Evolutionary conservation across 92 coral and sea anemone species (phyloP).

Genomic region (Diadumene lineata): DNA sequence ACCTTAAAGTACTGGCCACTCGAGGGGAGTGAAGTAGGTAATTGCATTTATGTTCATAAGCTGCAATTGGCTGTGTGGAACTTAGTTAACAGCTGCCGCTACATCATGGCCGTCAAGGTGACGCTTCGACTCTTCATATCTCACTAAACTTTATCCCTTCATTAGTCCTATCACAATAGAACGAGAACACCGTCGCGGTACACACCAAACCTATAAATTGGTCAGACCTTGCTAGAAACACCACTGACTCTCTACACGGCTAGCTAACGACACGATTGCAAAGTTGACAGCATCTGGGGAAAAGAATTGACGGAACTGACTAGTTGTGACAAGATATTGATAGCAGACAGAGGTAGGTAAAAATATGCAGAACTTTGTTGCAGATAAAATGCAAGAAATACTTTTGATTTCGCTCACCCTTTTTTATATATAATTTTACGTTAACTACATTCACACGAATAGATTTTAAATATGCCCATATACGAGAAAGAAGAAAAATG

Average conservation of each 20-base stretch:
- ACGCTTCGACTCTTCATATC: slow-evolving; percentile 51
- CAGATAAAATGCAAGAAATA: too few species aligned
- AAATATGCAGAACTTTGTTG: too few species aligned
- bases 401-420: too few species aligned
- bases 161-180: slow-evolving; percentile 26
- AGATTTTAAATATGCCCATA: too few species aligned
- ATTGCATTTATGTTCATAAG: background rate
- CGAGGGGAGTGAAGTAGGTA: slow-evolving; percentile 18
- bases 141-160: slow-evolving; percentile 32
- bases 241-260: background rate
- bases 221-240: background rate
- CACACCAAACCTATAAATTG: slow-evolving; percentile 15
- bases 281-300: slow-evolving; percentile 2
- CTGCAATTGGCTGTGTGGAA: slow-evolving; percentile 13
- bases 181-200: slow-evolving; percentile 9
- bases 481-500: too few species aligned
- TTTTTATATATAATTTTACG: too few species aligned
- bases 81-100: slow-evolving; percentile 23
- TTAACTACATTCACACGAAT: too few species aligned
- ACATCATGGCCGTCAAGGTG: slow-evolving; percentile 55
- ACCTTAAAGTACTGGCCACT: slow-evolving; percentile 7
- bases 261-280: background rate
- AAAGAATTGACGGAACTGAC: too few species aligned
- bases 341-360: too few species aligned
- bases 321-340: too few species aligned